phyloP scores from a whole-genome alignment of 2,888 invertebrate species.

The Melanargia galathea region DNA sequence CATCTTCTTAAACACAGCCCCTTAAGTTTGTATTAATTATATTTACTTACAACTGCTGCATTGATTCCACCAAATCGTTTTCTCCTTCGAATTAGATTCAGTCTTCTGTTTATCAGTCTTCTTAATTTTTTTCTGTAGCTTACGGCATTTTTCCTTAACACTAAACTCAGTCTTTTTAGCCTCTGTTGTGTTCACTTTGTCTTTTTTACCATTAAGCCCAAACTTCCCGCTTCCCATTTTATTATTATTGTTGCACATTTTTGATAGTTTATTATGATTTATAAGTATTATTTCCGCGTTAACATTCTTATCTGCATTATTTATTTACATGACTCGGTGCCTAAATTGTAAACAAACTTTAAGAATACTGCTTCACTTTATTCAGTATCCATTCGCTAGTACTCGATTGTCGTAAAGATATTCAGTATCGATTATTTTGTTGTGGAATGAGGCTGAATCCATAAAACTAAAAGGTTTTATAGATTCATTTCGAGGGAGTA shows the following conservation, averaged over 20 bases:
- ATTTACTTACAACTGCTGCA: conserved; percentile 73
- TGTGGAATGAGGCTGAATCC: conserved; percentile 70
- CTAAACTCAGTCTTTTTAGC: conserved; percentile 72
- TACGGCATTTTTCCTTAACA: conserved; percentile 75
- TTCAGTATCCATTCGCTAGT: conserved; percentile 52
- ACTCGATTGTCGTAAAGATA: conserved; percentile 71
- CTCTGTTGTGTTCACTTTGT: conserved; percentile 65
- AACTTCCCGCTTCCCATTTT: conserved; percentile 79
- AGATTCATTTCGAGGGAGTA: conserved; percentile 69
- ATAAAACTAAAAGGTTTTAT: conserved; percentile 79
- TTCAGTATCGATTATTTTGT: conserved; percentile 72
- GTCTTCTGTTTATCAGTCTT: conserved; percentile 79
- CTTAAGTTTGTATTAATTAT: background rate
- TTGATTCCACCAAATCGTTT: conserved; percentile 80
- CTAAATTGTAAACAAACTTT: conserved; percentile 55
- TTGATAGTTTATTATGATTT: conserved; percentile 54
- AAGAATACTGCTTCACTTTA: conserved; percentile 49
- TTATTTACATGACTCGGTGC: conserved; percentile 42
- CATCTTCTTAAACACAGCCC: background rate
- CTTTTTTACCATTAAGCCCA: conserved; percentile 68
- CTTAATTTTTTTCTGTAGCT: conserved; percentile 76
- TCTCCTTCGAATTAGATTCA: conserved; percentile 67
- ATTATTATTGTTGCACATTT: conserved; percentile 53
- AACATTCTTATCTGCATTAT: conserved; percentile 28
- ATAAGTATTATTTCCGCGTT: conserved; percentile 54